Evolutionary conservation across 2,113 vertebrate genomes (phyloP).

Genomic region (Apteryx mantelli): DNA sequence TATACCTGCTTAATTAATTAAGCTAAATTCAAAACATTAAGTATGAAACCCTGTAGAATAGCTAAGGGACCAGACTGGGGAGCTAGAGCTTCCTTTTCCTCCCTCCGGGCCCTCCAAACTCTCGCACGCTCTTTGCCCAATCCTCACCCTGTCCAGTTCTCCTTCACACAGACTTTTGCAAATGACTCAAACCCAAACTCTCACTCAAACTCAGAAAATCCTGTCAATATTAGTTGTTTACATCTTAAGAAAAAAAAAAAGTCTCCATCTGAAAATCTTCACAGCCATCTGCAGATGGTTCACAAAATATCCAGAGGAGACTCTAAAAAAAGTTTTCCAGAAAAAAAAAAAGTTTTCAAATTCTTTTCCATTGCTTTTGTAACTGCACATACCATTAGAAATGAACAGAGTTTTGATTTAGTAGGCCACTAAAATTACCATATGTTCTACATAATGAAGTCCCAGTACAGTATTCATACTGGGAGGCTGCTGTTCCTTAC

Average conservation of each 20-base stretch:
- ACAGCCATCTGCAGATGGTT: not conserved
- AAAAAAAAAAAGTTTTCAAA: not conserved
- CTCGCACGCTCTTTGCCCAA: not conserved
- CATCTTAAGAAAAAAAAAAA: not conserved
- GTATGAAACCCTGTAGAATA: too few species aligned
- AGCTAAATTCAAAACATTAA: too few species aligned
- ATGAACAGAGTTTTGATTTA: not conserved
- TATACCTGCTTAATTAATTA: not conserved
- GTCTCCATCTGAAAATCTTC: not conserved
- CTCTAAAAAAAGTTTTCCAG: not conserved
- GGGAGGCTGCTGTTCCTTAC: not conserved
- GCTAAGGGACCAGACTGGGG: too few species aligned
- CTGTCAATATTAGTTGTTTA: not conserved
- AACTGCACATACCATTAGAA: not conserved
- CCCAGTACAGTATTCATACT: not conserved
- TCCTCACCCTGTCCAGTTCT: not conserved
- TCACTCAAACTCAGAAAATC: not conserved
- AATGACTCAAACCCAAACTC: not conserved
- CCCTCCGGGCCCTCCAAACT: not conserved
- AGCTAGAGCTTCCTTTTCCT: not conserved
- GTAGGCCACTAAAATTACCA: not conserved
- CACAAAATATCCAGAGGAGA: not conserved
- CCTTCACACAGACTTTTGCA: not conserved
- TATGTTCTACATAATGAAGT: not conserved
- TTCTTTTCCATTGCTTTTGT: not conserved